Evolutionary conservation across 2,888 invertebrate genomes (phyloP), one percentile per base, ranked within the genome.

Genomic region (Amblyteles armatorius): DNA sequence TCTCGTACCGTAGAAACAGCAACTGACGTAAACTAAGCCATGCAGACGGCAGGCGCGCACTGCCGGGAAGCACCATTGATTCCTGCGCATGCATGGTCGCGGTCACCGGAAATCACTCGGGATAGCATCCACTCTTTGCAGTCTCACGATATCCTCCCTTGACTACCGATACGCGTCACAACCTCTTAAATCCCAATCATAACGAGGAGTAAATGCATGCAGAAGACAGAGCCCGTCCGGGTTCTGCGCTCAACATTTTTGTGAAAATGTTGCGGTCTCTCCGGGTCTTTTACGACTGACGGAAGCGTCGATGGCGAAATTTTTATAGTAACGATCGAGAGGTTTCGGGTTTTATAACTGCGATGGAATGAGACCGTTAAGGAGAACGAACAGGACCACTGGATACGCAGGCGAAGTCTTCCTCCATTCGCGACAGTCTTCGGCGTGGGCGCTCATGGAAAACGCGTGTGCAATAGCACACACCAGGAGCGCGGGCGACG

Each of bases 271-370:
- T 74, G 50, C 19, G 44, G 69, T 40, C 44, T 48, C 79, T 16
- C 52, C 29, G 36, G 48, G 26, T 40, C 72, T 84, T 84, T 84
- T 77, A 84, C 80, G 80, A 77, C 36, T 36, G 71, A 67, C 80
- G 84, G 84, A 84, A 80, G 77, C 73, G 80, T 84, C 72, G 60
- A 84, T 80, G 60, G 77, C 67, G 60, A 84, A 82, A 84, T 50
- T 88, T 88, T 88, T 88, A 87, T 87, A 68, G 77, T 50, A 74
- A 60, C 86, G 78, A 87, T 88, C 87, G 88, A 85, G 48, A 83
- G 78, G 81, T 83, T 89, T 76, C 80, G 69, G 83, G 85, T 77
- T 88, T 88, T 86, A 89, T 83, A 81, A 84, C 87, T 63, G 48
- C 36, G 52, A 3, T 26, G 7, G 52, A 11, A 11, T 4, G 40